Base-by-base conservation (phyloP, 64 coral and sea anemone species). In the Montipora cactus region DNA sequence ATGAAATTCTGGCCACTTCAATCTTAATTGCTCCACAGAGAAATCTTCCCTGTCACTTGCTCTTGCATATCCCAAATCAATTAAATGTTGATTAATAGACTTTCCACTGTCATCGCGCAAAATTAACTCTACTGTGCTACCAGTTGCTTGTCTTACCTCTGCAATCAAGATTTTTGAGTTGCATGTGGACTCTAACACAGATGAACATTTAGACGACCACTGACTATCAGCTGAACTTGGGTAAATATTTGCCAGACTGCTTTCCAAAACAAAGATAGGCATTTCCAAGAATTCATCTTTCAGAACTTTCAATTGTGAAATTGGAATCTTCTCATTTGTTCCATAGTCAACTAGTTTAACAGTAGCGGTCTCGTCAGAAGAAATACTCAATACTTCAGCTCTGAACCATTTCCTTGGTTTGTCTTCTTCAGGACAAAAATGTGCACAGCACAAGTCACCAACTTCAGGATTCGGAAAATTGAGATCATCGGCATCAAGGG, bases 281-380 rank as follows among this genome's bases (percentile, higher is more conserved):
- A 93, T 67, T 22, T 77, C 58, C 4, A 78, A 21, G 20, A 95
- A 76, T 77, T 95, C 87, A 46, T 93, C 91, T 47, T 95, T 93
- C 5, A 98, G 74, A 58, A 51, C 91, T 71, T 83, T 95, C 10
- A 98, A 70, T 78, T 93, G 59, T 37, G 93, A 91, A 28, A 98
- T 79, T 14, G 88, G 94, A 13, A 92, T 95, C 14, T 77, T 91
- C 70, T 98, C 86, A 79, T 55, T 53, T 48, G 90, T 95, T 3
- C 97, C 94, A 95, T 93, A 98, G 74, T 98, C 94, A 13, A 98
- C 89, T 85, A 98, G 95, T 77, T 89, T 93, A 7, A 95, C 94
- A 2, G 88, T 83, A 13, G 76, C 59, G 2, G 37, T 46, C 4
- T 81, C 62, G 70, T 94, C 87, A 20, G 93, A 73, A 21, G 48